A percentile compares a stretch with the other conserved stretches of the same genome.
These are phyloP conservation scores for Scaptomyza cyrtandrae DNA, from an alignment of 2,888 invertebrate species.

Conservation along the genomic window DNA sequence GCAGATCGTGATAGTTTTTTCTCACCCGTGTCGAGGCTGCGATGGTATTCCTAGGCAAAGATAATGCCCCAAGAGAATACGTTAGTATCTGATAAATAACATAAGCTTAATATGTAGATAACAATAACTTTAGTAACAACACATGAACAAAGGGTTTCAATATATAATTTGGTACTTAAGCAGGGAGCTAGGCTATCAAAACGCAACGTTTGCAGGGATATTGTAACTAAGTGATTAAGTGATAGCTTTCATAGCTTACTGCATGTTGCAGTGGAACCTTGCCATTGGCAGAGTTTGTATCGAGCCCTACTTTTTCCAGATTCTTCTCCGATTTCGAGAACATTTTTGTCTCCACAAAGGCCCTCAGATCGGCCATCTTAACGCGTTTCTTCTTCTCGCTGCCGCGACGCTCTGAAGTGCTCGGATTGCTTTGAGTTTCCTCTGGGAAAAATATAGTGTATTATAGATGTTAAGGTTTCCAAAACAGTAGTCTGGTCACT, in stretches of 20 bases:
- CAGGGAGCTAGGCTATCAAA: constrained; percentile 17
- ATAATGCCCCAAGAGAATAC: not conserved
- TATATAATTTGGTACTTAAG: constrained; percentile 14
- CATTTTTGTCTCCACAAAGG: constrained; percentile 96
- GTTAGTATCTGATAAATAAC: not conserved
- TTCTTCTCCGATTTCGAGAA: constrained; percentile 96
- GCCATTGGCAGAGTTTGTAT: constrained; percentile 84
- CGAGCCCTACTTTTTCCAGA: constrained; percentile 94
- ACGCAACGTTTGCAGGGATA: constrained; percentile 20
- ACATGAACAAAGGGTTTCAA: constrained; percentile 5
- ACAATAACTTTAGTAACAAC: constrained; percentile 37
- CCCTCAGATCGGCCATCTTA: constrained; percentile 95
- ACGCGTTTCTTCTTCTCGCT: constrained; percentile 95
- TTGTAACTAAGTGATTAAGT: constrained; percentile 30
- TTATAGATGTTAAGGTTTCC: not conserved
- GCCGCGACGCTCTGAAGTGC: constrained; percentile 86
- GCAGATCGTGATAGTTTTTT: constrained; percentile 90
- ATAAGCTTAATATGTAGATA: not conserved
- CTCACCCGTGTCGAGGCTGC: constrained; percentile 92
- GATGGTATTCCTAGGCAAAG: constrained; percentile 89
- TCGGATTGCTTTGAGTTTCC: constrained; percentile 67
- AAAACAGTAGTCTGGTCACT: rapidly evolving
- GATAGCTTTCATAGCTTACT: constrained; percentile 85
- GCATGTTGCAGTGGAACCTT: constrained; percentile 88
- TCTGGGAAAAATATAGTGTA: constrained; percentile 58